Evolutionary conservation across 2,888 invertebrate genomes (phyloP).

Genomic region (Clostera curtula): DNA sequence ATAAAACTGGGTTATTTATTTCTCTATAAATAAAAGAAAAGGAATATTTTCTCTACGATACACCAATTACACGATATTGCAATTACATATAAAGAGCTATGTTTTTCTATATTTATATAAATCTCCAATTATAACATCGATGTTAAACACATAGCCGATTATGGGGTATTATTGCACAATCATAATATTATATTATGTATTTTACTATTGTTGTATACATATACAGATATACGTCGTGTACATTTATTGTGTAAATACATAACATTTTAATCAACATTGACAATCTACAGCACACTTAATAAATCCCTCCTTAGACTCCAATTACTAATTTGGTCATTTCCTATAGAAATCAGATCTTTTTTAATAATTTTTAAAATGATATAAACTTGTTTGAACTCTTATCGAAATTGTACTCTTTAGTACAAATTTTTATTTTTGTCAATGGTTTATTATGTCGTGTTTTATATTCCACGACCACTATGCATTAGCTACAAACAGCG

Average conservation of each 20-base stretch:
- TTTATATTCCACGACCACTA: no score
- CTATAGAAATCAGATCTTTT: slow-evolving; percentile 24
- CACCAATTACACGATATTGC: slow-evolving; percentile 8
- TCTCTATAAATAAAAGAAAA: slow-evolving; percentile 19
- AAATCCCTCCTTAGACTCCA: slow-evolving; percentile 16
- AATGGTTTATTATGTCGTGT: no score
- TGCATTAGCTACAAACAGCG: no score
- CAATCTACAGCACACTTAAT: slow-evolving; percentile 11
- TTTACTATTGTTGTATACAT: neutral
- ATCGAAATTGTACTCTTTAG: no score
- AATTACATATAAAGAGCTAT: slow-evolving; percentile 1
- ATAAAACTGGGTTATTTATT: slow-evolving; percentile 19
- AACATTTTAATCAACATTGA: slow-evolving; percentile 14
- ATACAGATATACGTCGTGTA: neutral
- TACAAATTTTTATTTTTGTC: no score
- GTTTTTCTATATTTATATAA: no score
- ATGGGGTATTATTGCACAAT: slow-evolving; percentile 14
- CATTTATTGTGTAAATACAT: slow-evolving; percentile 6
- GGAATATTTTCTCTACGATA: slow-evolving; percentile 19
- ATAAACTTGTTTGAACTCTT: no score
- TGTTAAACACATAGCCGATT: no score
- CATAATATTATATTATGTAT: no score
- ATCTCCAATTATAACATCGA: no score
- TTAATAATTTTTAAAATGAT: no score
- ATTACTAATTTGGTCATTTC: slow-evolving; percentile 22